Conservation (phyloP, 1,140 invertebrate genomes). For the Agrypnia vestita region DNA sequence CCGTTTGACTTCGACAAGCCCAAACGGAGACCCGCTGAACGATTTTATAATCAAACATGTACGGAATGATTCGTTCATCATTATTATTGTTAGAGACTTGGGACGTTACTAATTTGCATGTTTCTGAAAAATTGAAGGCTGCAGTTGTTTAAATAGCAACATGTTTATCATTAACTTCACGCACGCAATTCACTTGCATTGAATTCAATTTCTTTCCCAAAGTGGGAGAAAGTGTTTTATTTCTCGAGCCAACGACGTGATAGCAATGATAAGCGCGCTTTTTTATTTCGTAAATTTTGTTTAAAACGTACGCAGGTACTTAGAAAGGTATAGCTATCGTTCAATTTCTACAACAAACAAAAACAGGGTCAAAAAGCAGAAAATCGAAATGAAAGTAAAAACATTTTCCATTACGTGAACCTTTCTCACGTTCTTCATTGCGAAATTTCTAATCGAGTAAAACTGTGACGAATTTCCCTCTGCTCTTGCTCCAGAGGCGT, state of each 20-base stretch:
- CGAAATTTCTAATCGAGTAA: constrained; percentile 29
- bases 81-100: no score
- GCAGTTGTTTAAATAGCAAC: no score
- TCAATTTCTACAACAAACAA: not conserved
- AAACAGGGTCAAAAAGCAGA: not conserved
- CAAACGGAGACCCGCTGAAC: no score
- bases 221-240: constrained; percentile 32
- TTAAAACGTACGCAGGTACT: not conserved
- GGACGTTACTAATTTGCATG: no score
- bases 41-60: no score
- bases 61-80: no score
- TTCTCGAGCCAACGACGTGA: constrained; percentile 8
- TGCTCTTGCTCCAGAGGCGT: no score
- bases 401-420: constrained; percentile 20
- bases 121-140: no score
- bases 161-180: no score
- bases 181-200: not conserved
- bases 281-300: not conserved
- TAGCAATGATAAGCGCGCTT: constrained; percentile 10
- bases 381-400: constrained; percentile 11
- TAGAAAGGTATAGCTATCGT: constrained; percentile 8
- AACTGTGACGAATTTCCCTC: constrained; percentile 29
- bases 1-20: no score
- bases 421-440: constrained; percentile 33
- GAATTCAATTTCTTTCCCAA: constrained; percentile 19